Evolutionary conservation across 2,113 vertebrate species (phyloP).

Genomic region (Archocentrus centrarchus): DNA sequence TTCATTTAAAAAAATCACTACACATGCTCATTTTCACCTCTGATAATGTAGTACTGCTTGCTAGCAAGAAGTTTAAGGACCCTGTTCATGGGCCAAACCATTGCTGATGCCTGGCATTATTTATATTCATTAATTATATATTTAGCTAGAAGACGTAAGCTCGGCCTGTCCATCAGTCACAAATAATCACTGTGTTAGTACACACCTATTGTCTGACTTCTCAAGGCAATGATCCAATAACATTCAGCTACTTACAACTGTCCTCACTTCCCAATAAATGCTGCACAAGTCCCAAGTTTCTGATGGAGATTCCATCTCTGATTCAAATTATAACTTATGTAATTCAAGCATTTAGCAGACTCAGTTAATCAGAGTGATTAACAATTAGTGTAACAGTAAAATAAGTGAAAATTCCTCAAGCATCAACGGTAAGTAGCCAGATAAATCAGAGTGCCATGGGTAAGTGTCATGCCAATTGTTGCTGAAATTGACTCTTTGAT

Average conservation of each 20-base stretch:
- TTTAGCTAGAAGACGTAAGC: not conserved
- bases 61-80: not conserved
- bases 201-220: constrained; percentile 37
- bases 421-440: constrained; percentile 40
- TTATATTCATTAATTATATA: constrained; percentile 27
- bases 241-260: constrained; percentile 10
- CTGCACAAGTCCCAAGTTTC: constrained; percentile 42
- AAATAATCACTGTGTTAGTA: constrained; percentile 24
- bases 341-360: constrained; percentile 45
- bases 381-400: constrained; percentile 52
- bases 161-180: constrained; percentile 8
- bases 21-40: not conserved
- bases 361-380: constrained; percentile 44
- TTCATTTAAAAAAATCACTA: not conserved
- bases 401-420: constrained; percentile 48
- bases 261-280: constrained; percentile 39
- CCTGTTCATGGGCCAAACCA: not conserved
- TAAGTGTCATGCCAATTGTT: constrained; percentile 48
- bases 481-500: constrained; percentile 51
- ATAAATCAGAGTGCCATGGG: constrained; percentile 40
- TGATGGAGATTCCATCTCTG: constrained; percentile 42
- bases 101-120: not conserved
- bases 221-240: constrained; percentile 38
- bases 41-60: not conserved
- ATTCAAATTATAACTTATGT: constrained; percentile 47